These are phyloP conservation scores for Apantesis nais DNA, from an alignment of 2,888 invertebrate genomes.

Conservation along the genomic window DNA sequence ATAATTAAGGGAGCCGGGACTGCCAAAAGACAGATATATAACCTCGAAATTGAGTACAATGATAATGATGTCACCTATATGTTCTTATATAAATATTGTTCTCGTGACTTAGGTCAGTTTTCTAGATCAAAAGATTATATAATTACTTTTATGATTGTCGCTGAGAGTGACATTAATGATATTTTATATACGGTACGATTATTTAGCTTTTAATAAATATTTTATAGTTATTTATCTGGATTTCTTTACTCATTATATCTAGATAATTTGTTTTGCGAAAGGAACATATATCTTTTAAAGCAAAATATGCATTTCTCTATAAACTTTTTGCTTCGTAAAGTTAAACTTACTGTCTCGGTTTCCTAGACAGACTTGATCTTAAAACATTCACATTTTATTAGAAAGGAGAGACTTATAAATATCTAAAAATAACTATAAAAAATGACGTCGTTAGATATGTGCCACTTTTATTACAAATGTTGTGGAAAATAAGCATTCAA, in stretches of 20 bases:
- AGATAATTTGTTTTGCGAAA: neutral
- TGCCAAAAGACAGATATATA: slow-evolving; percentile 25
- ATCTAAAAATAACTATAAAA: neutral
- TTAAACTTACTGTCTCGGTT: too few relatives aligned
- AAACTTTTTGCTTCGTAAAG: neutral
- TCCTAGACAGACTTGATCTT: too few relatives aligned
- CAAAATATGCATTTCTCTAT: neutral
- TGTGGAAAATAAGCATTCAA: neutral
- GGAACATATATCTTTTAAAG: neutral
- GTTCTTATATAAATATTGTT: slow-evolving; percentile 8
- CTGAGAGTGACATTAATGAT: slow-evolving; percentile 13
- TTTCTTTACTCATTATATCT: neutral
- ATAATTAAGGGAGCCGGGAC: slow-evolving; percentile 18
- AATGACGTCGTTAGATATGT: too few relatives aligned
- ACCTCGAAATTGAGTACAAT: slow-evolving; percentile 17
- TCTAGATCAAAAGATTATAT: slow-evolving; percentile 34
- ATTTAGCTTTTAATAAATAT: neutral
- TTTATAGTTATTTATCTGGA: neutral
- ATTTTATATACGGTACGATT: slow-evolving; percentile 7
- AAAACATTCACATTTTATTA: too few relatives aligned
- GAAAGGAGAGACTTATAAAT: too few relatives aligned
- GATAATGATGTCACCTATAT: slow-evolving; percentile 23
- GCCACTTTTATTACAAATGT: neutral
- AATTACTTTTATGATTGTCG: slow-evolving; percentile 11
- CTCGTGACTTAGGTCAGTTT: slow-evolving; percentile 42